Evolutionary conservation across 2,113 vertebrate species (phyloP).

Genomic region (Rhinolophus sinicus): DNA sequence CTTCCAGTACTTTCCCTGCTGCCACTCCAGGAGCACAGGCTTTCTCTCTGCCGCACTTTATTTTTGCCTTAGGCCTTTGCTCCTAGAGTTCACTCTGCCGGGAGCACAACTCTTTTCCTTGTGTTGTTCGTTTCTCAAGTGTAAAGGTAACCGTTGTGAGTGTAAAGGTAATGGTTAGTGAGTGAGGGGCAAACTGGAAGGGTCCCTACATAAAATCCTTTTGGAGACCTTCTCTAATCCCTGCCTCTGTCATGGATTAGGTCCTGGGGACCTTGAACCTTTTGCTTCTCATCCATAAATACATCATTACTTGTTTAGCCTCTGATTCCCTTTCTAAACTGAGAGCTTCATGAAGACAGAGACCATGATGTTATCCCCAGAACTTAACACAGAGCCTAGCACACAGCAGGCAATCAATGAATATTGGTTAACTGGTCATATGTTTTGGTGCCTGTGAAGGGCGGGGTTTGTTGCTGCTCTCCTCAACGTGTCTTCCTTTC

Average conservation of each 20-base stretch:
- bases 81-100: background rate
- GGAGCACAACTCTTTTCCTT: background rate
- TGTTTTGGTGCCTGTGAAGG: background rate
- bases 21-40: background rate
- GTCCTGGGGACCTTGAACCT: background rate
- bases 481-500: background rate
- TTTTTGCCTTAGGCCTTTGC: background rate
- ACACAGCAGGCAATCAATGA: background rate
- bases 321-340: background rate
- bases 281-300: background rate
- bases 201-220: background rate
- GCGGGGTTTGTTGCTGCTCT: background rate
- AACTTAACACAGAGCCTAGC: background rate
- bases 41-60: background rate
- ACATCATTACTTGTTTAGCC: too few relatives aligned
- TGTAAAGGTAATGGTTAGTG: constrained; percentile 29
- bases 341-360: background rate
- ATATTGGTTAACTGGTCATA: background rate
- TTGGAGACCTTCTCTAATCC: background rate
- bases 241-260: background rate
- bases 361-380: background rate
- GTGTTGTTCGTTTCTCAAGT: background rate
- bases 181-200: background rate
- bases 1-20: background rate
- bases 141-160: background rate